Conservation (phyloP, 2,113 vertebrate genomes). For the Atherinomorus stipes region DNA sequence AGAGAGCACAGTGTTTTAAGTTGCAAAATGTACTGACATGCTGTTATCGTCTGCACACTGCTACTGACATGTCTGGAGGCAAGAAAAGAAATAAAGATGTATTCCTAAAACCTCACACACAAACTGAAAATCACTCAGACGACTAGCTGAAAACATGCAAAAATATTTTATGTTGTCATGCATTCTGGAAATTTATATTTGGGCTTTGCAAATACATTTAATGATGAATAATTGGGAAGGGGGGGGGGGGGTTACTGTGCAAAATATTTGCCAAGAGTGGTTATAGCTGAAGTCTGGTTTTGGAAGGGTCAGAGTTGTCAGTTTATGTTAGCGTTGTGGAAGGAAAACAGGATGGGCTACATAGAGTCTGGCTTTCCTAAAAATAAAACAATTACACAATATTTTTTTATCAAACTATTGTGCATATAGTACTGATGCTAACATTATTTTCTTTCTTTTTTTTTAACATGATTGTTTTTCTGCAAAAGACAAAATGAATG, state of each 20-base stretch:
- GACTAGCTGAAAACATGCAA: slow-evolving; percentile 59
- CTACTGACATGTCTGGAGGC: slow-evolving; percentile 50
- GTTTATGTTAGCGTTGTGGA: neutral
- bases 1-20: slow-evolving; percentile 64
- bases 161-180: slow-evolving; percentile 24
- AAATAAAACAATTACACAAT: neutral
- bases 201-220: slow-evolving; percentile 11
- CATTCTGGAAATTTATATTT: slow-evolving; percentile 34
- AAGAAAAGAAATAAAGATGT: slow-evolving; percentile 12
- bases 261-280: neutral
- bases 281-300: no score
- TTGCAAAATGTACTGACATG: slow-evolving; percentile 68
- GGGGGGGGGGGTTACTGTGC: neutral
- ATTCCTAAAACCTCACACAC: slow-evolving; percentile 27
- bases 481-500: neutral
- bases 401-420: neutral
- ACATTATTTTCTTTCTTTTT: no score
- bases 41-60: slow-evolving; percentile 58
- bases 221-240: neutral
- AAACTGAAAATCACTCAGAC: slow-evolving; percentile 46
- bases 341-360: neutral
- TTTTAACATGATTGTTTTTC: neutral
- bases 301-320: neutral
- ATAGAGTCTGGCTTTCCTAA: neutral
- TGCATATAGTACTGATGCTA: neutral